Evolutionary conservation across 1,140 invertebrate genomes (phyloP), one percentile per base, ranked within the genome.

Genomic region (Ips typographus): DNA sequence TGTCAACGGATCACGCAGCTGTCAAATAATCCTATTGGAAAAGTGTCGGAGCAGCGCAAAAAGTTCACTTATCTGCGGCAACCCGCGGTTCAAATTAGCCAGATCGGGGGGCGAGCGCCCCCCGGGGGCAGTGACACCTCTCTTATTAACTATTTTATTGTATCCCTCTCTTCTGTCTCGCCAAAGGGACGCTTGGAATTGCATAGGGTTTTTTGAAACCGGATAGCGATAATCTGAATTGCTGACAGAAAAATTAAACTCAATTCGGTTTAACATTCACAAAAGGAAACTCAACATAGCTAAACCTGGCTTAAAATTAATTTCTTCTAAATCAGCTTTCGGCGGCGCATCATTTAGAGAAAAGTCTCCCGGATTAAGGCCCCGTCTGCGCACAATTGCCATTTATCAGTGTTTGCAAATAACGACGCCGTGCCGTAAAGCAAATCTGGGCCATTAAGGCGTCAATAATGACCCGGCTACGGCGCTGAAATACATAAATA

Each of bases 11-110:
- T 60, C 65, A 41, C 56, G 47, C 65, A 67, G 65, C 65, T 67
- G 65, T 53, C 65, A 67, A 67, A 65, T 65, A 76, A 78, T 77
- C 77, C 74, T 76, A 78, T 78, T 73, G 75, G 61, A 52, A 69
- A 71, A 73, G 73, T 72, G 74, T 73, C 52, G 52, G 37, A 57
- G 53, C 40, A 8, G 49, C 65, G 68, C 71, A 76, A 78, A 77
- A 78, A 77, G 73, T 74, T 72, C 75, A 77, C 76, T 77, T 77
- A 78, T 75, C 74, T 72, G 72, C 66, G 77, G 74, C 77, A 73
- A 79, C 78, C 78, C 78, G 78, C 77, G 75, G 78, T 74, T 78
- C 78, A 80, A 80, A 80, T 80, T 80, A 80, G 78, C 77, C 76
- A 72, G 77, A 80, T 80, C 73, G 74, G 71, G 73, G 73, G 71